Conservation (phyloP, 2,113 vertebrate genomes). For the Raja brachyura region DNA sequence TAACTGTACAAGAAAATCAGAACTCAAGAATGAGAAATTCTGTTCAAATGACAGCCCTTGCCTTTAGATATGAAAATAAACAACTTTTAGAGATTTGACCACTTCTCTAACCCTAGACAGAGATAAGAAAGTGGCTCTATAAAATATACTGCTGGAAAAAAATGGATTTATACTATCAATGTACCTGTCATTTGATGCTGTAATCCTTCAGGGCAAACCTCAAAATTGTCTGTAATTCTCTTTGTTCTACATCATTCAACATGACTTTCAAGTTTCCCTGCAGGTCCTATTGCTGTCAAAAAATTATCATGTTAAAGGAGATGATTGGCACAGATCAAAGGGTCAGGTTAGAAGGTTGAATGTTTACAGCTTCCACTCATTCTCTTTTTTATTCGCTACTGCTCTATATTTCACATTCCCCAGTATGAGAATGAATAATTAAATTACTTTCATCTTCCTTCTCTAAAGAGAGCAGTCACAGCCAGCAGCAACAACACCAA, state of each 20-base stretch:
- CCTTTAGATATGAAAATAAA: neutral
- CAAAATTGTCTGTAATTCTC: constrained; percentile 33
- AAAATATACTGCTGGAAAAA: constrained; percentile 12
- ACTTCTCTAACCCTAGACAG: neutral
- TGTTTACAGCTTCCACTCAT: constrained; percentile 32
- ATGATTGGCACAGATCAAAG: constrained; percentile 29
- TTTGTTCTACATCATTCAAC: constrained; percentile 35
- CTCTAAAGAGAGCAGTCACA: constrained; percentile 21
- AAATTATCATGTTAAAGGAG: constrained; percentile 12
- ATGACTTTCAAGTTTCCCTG: constrained; percentile 35
- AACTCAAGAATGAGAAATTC: neutral
- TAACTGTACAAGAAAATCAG: neutral
- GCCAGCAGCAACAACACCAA: constrained; percentile 22
- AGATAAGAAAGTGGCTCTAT: neutral
- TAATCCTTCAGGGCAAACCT: constrained; percentile 19
- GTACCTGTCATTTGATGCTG: neutral
- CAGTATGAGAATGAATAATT: constrained; percentile 31
- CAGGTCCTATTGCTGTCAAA: neutral
- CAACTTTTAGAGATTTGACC: neutral
- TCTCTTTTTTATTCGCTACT: neutral
- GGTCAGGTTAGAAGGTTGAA: constrained; percentile 32
- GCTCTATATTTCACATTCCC: constrained; percentile 22
- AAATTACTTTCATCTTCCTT: constrained; percentile 35
- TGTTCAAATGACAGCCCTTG: no score
- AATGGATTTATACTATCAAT: constrained; percentile 24